Conservation (phyloP, 1,140 invertebrate genomes). For the Potamilus streckersoni region DNA sequence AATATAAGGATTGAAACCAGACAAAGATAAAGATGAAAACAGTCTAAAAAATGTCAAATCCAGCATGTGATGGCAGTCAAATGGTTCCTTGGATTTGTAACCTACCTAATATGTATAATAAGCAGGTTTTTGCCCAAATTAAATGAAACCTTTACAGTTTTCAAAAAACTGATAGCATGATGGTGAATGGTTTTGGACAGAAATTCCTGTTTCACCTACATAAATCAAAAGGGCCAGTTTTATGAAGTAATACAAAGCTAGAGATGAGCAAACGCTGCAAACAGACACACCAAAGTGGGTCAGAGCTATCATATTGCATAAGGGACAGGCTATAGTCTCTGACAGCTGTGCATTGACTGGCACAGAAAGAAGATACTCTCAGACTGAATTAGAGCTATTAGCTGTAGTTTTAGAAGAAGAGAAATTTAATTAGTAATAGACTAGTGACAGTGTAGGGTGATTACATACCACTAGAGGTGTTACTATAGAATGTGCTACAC, state of each 20-base stretch:
- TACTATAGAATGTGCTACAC: slow-evolving; percentile 28
- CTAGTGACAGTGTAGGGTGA: slow-evolving; percentile 28
- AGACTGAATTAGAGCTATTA: slow-evolving; percentile 69
- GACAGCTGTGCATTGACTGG: slow-evolving; percentile 65
- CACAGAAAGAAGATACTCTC: slow-evolving; percentile 67
- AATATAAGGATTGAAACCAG: too few relatives aligned
- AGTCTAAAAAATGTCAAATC: not conserved
- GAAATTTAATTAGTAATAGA: slow-evolving; percentile 60
- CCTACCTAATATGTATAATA: slow-evolving; percentile 4
- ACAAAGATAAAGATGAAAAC: too few relatives aligned
- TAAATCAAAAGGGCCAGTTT: too few relatives aligned
- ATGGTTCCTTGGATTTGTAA: slow-evolving; percentile 16
- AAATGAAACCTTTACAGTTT: slow-evolving; percentile 19
- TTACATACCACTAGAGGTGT: slow-evolving; percentile 29
- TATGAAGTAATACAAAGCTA: too few relatives aligned
- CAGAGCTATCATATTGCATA: slow-evolving; percentile 66
- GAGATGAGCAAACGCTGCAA: too few relatives aligned
- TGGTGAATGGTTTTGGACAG: too few relatives aligned
- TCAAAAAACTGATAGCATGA: slow-evolving; percentile 18
- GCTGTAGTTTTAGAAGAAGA: slow-evolving; percentile 68
- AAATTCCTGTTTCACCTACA: too few relatives aligned
- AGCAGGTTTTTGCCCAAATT: slow-evolving; percentile 42
- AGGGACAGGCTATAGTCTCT: slow-evolving; percentile 64
- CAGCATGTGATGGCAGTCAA: not conserved
- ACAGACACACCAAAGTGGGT: slow-evolving; percentile 29